These are phyloP conservation scores for Galemys pyrenaicus DNA, from an alignment of 2,113 vertebrate genomes.

Conservation along the genomic window DNA sequence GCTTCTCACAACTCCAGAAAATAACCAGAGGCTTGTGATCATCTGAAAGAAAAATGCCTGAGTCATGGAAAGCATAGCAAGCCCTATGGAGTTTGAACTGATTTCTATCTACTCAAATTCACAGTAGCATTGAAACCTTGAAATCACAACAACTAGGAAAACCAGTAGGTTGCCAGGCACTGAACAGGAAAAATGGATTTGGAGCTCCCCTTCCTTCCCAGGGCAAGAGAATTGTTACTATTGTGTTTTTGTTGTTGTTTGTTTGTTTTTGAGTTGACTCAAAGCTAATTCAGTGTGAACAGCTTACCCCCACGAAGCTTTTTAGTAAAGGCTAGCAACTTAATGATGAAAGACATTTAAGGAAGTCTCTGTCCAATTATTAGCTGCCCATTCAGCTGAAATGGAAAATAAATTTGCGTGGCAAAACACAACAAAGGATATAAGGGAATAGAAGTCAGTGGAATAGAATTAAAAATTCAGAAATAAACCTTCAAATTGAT, in stretches of 20 bases:
- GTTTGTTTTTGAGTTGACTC: background rate
- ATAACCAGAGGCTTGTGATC: background rate
- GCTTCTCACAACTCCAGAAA: background rate
- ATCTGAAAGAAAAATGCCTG: background rate
- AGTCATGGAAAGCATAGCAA: background rate
- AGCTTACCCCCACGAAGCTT: background rate
- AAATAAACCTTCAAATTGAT: background rate
- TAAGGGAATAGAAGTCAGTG: background rate
- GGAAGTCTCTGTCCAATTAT: background rate
- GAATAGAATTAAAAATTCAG: background rate
- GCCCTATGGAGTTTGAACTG: background rate
- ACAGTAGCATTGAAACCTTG: background rate
- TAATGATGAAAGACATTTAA: background rate
- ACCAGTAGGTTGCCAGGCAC: background rate
- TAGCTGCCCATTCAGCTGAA: background rate
- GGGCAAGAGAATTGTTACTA: background rate
- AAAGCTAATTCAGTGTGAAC: background rate
- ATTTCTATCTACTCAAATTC: background rate
- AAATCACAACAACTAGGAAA: background rate
- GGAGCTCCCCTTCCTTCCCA: background rate
- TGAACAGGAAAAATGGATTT: background rate
- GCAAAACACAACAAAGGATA: slow-evolving; percentile 15
- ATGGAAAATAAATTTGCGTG: background rate
- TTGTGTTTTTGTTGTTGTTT: background rate
- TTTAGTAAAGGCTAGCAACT: background rate